A percentile compares a stretch with the other conserved stretches of the same genome.
phyloP scores from a whole-genome alignment of 2,888 invertebrate genomes.

The Euzophera pinguis region DNA sequence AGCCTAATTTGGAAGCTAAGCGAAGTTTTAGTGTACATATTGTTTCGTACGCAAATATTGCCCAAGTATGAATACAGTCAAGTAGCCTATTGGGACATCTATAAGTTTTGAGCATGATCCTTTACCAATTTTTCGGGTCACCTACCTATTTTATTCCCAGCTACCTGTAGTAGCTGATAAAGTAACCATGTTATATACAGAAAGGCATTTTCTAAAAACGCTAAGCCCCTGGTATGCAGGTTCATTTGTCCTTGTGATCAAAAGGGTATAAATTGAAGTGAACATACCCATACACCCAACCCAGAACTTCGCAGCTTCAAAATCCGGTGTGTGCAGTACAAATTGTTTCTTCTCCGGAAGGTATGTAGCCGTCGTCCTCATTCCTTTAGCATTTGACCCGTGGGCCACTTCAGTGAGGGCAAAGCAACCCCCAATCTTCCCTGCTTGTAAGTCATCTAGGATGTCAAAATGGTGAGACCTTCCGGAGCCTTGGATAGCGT shows the following conservation, averaged over 20 bases:
- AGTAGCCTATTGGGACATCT: too few relatives aligned
- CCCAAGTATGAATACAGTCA: too few relatives aligned
- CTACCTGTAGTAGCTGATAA: too few relatives aligned
- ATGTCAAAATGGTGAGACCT: constrained; percentile 81
- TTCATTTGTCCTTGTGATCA: too few relatives aligned
- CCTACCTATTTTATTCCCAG: too few relatives aligned
- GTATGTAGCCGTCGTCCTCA: constrained; percentile 92
- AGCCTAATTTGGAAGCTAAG: too few relatives aligned
- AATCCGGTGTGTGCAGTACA: constrained; percentile 90
- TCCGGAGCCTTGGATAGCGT: constrained; percentile 82
- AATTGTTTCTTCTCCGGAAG: constrained; percentile 87
- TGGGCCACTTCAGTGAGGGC: constrained; percentile 94
- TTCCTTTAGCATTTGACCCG: constrained; percentile 93
- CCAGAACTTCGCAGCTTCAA: constrained; percentile 97
- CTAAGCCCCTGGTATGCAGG: too few relatives aligned
- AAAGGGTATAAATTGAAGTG: background rate
- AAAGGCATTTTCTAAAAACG: background rate
- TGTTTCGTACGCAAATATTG: too few relatives aligned
- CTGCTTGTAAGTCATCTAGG: constrained; percentile 60
- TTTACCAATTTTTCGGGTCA: too few relatives aligned
- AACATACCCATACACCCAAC: constrained; percentile 85
- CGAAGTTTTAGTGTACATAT: too few relatives aligned
- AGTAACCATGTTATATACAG: background rate
- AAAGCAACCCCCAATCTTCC: constrained; percentile 80
- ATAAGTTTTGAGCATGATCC: too few relatives aligned